Conservation (phyloP, 2,797 vertebrate genomes). For the Siniperca undulata region DNA sequence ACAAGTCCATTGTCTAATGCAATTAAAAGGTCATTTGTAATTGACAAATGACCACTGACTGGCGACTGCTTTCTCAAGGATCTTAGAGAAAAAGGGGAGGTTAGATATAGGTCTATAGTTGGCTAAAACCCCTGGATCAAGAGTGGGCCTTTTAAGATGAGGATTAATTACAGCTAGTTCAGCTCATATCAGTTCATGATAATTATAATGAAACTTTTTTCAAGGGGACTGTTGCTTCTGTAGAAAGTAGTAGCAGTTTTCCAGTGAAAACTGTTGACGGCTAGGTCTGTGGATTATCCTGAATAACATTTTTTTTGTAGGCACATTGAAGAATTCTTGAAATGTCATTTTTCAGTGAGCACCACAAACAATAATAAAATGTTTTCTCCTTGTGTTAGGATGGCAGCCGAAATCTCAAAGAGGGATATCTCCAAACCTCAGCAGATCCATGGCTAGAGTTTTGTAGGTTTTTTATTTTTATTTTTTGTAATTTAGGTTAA, state of each 20-base stretch:
- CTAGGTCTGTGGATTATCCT: not conserved
- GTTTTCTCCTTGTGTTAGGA: not conserved
- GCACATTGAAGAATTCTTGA: not conserved
- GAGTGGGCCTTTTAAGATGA: too few relatives aligned
- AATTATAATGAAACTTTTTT: not conserved
- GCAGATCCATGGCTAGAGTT: not conserved
- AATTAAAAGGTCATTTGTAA: too few relatives aligned
- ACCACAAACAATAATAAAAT: not conserved
- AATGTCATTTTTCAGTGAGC: not conserved
- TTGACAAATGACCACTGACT: too few relatives aligned
- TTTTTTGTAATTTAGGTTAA: conserved; percentile 22
- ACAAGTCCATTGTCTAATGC: too few relatives aligned
- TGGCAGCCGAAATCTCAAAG: not conserved
- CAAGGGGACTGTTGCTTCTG: not conserved
- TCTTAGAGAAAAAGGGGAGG: too few relatives aligned
- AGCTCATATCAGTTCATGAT: not conserved
- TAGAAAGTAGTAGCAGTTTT: not conserved
- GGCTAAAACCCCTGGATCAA: too few relatives aligned
- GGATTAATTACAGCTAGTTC: too few relatives aligned
- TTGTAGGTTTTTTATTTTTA: not conserved
- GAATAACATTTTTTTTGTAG: not conserved
- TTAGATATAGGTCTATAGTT: too few relatives aligned
- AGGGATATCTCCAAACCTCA: not conserved
- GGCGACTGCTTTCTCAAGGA: too few relatives aligned
- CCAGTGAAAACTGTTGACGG: too few relatives aligned